Percentiles rank a stretch among this genome's conserved stretches.
phyloP scores from a whole-genome alignment of 2,113 vertebrate species.

The Crotalus horridus region DNA sequence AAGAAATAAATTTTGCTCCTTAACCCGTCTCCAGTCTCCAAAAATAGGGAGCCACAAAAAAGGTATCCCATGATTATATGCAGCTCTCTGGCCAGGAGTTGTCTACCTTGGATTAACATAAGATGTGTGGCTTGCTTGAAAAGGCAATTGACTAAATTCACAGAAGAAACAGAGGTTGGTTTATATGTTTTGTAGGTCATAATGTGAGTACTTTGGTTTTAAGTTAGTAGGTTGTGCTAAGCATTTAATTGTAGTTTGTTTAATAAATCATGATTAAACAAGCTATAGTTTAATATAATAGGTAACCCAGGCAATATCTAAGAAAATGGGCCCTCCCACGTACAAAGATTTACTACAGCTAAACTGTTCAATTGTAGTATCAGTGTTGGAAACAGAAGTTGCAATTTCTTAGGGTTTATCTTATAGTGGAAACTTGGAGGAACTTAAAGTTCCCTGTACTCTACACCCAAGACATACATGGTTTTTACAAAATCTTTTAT shows the following conservation, averaged over 20 bases:
- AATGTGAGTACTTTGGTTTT: not conserved
- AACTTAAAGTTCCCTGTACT: not conserved
- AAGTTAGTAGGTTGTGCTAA: not conserved
- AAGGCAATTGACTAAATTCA: not conserved
- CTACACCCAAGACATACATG: not conserved
- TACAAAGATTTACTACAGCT: not conserved
- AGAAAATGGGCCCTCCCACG: not conserved
- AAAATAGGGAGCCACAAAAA: not conserved
- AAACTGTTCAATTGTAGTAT: not conserved
- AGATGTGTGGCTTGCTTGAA: not conserved
- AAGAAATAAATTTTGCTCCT: not conserved
- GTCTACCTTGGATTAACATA: not conserved
- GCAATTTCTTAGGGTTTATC: not conserved
- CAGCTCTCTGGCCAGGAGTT: not conserved
- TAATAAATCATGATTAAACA: not conserved
- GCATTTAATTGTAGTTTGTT: not conserved
- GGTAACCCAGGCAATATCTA: not conserved
- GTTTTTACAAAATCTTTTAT: not conserved
- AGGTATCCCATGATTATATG: not conserved
- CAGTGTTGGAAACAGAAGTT: not conserved
- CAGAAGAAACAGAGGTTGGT: not conserved
- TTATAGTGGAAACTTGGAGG: not conserved
- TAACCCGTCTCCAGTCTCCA: not conserved
- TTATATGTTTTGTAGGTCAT: not conserved
- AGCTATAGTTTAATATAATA: not conserved